phyloP scores from a whole-genome alignment of 2,888 invertebrate species.

The Drosophila rellima region DNA sequence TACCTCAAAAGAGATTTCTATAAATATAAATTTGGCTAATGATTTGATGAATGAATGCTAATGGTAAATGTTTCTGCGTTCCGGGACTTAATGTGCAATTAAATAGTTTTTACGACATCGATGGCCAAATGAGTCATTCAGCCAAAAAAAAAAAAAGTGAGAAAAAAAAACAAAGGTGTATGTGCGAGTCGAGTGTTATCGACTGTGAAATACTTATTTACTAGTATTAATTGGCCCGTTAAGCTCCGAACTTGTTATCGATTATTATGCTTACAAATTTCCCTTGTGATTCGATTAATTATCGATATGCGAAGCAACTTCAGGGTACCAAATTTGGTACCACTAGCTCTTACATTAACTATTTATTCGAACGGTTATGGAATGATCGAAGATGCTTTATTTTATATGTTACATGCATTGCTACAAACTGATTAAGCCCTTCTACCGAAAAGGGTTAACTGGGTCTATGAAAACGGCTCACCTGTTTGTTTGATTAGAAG shows the following conservation, averaged over 20 bases:
- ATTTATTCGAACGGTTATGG: too few species aligned
- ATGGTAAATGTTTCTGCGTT: slow-evolving; percentile 56
- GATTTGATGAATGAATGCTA: slow-evolving; percentile 73
- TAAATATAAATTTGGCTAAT: slow-evolving; percentile 67
- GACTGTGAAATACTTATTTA: neutral
- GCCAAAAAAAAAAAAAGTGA: neutral
- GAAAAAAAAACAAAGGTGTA: neutral
- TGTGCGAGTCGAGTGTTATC: neutral
- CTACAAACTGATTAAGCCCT: neutral
- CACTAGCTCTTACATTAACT: too few species aligned
- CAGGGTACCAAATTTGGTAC: too few species aligned
- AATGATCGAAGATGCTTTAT: too few species aligned
- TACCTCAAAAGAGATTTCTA: slow-evolving; percentile 19
- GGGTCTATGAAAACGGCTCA: neutral
- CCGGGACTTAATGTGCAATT: slow-evolving; percentile 65
- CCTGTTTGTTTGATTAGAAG: slow-evolving; percentile 19
- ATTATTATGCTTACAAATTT: too few species aligned
- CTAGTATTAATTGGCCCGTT: too few species aligned
- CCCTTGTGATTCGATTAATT: too few species aligned
- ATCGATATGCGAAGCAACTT: too few species aligned
- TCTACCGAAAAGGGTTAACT: neutral
- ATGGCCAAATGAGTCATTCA: slow-evolving; percentile 54
- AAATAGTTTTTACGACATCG: slow-evolving; percentile 57
- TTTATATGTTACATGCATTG: neutral
- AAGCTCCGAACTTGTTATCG: too few species aligned